phyloP scores from a whole-genome alignment of 1,140 invertebrate species.

The Tetragnatha versicolor region DNA sequence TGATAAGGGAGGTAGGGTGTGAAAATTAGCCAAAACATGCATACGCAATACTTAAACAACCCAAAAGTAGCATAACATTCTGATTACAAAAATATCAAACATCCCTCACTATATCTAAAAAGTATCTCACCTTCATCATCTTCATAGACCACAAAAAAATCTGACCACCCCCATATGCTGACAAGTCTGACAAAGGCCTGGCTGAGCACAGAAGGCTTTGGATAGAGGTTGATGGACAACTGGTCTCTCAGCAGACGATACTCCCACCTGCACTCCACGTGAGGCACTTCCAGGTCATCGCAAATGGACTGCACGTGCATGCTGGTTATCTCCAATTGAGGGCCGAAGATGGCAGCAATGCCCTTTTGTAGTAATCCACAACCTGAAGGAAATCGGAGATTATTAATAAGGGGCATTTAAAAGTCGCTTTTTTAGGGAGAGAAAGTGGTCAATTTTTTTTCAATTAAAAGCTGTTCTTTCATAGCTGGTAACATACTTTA shows the following conservation, averaged over 20 bases:
- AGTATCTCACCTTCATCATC: conserved; percentile 82
- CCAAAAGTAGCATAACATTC: too few species aligned
- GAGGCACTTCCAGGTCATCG: conserved; percentile 93
- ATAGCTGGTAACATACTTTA: too few species aligned
- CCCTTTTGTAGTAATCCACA: conserved; percentile 85
- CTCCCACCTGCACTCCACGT: conserved; percentile 92
- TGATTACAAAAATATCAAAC: too few species aligned
- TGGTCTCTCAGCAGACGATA: conserved; percentile 81
- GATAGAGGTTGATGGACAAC: conserved; percentile 92
- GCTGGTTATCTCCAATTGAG: conserved; percentile 85
- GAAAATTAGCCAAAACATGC: too few species aligned
- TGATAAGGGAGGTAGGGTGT: too few species aligned
- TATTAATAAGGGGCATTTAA: too few species aligned
- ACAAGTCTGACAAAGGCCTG: conserved; percentile 86
- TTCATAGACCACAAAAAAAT: conserved; percentile 95
- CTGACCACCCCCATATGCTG: conserved; percentile 86
- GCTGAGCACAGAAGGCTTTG: conserved; percentile 85
- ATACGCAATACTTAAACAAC: too few species aligned
- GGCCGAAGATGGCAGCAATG: conserved; percentile 93
- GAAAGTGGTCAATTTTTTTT: too few species aligned
- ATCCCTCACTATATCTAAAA: background rate
- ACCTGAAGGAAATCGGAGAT: conserved; percentile 71
- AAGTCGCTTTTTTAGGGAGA: too few species aligned
- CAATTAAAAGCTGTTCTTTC: too few species aligned
- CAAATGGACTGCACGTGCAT: conserved; percentile 95